Base-by-base conservation (phyloP, 2,797 vertebrate genomes). In the Protonibea diacanthus region DNA sequence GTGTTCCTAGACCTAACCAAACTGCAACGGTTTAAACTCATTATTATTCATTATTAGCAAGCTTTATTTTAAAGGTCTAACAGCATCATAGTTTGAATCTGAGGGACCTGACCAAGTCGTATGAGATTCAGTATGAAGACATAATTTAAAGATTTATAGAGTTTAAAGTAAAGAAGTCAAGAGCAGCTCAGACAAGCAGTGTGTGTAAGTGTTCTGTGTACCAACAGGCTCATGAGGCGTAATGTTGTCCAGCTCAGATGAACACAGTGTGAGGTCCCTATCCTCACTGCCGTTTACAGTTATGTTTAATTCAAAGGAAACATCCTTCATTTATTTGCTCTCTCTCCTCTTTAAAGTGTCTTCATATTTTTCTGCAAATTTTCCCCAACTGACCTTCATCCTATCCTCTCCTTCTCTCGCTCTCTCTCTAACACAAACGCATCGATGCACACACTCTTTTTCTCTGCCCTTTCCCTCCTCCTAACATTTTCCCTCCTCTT, bases 221-320 rank as follows among this genome's bases (percentile, higher is more conserved):
- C 81, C 79, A 13, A 14, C 61, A 84, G 82, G 51, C 79, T 70
- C 21, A 3, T 51, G 63, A 60, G 45, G 42, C 9, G 1, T 6
- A 58, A 78, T 72, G 63, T 67, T 53, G 70, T 85, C 78, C 76
- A 40, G 61, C 66, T 77, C 64, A 69, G 83, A 83, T 70, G 68
- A 86, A 82, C 76, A 44, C 58, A 66, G 56, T 62, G 77, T 76
- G 82, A 78, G 70, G 78, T 87, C 84, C 82, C 88, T 76, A 80
- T 90, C 80, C 81, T 80, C 84, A 51, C 63, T 17, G 86, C 89
- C 59, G 84, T 95, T 95, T 95, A 93, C 69, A 74, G 59, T 81
- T 83, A 94, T 95, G 83, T 94, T 95, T 94, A 93, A 95, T 95
- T 93, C 89, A 95, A 63, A 59, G 57, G 67, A 87, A 87, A 90